Percentiles rank a stretch among this genome's conserved stretches.
Evolutionary conservation across 2,113 vertebrate species (phyloP).

Genomic region (Podocnemis expansa): DNA sequence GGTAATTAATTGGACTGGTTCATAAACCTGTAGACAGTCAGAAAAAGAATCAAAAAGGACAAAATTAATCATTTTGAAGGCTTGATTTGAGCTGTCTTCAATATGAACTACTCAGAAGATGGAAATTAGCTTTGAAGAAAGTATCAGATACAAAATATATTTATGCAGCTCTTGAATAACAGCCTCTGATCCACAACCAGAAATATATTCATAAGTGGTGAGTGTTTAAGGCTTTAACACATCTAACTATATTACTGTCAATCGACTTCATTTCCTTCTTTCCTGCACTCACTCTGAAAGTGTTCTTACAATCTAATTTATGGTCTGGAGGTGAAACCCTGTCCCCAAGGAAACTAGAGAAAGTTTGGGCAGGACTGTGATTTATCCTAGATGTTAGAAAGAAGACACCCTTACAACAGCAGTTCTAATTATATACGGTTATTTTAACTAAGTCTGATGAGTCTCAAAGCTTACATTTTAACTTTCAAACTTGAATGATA

Average conservation of each 20-base stretch:
- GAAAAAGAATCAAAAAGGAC: conserved; percentile 39
- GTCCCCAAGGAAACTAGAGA: background rate
- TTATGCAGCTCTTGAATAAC: background rate
- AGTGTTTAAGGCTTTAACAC: background rate
- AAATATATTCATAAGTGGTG: background rate
- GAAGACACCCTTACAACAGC: conserved; percentile 4
- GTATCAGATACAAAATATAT: background rate
- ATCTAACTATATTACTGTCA: background rate
- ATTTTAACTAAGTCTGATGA: background rate
- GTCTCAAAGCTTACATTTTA: background rate
- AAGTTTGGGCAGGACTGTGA: background rate
- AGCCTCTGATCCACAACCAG: background rate
- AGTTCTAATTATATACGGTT: background rate
- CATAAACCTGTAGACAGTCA: conserved; percentile 28
- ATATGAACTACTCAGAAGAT: background rate
- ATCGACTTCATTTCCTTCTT: background rate
- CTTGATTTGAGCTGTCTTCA: conserved; percentile 1
- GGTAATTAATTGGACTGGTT: conserved; percentile 56
- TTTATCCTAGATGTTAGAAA: background rate
- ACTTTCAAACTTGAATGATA: background rate
- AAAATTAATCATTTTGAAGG: conserved; percentile 13
- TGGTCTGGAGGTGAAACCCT: background rate
- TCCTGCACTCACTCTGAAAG: background rate
- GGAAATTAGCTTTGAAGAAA: background rate
- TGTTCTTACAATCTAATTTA: background rate